phyloP scores from a whole-genome alignment of 2,888 invertebrate species.

The Cheilosia vulpina region DNA sequence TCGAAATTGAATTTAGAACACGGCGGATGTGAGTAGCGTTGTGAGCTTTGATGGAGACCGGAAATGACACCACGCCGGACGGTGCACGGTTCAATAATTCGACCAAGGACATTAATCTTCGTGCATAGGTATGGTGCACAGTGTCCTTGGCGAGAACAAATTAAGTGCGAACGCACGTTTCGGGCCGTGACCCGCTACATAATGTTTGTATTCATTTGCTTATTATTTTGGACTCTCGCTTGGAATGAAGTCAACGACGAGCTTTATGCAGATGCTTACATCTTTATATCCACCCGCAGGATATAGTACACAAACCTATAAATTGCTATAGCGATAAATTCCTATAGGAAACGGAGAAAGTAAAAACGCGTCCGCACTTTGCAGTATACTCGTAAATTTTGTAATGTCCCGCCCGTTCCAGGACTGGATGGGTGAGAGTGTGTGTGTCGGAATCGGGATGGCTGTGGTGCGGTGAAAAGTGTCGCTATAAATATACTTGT shows the following conservation, averaged over 20 bases:
- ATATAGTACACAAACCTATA: conserved; percentile 30
- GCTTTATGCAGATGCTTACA: conserved; percentile 35
- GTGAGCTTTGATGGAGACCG: conserved; percentile 33
- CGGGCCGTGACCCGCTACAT: conserved; percentile 34
- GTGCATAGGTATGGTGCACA: conserved; percentile 13
- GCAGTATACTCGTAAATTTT: conserved; percentile 57
- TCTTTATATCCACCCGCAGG: conserved; percentile 42
- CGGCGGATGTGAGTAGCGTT: neutral
- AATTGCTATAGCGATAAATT: conserved; percentile 65
- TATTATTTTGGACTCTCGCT: conserved; percentile 7
- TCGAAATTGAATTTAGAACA: conserved; percentile 49
- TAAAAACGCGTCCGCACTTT: conserved; percentile 52
- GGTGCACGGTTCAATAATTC: conserved; percentile 19
- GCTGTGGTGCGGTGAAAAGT: conserved; percentile 25
- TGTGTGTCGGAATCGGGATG: conserved; percentile 18
- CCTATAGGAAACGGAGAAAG: conserved; percentile 27
- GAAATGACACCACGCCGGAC: conserved; percentile 45
- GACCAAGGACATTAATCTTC: conserved; percentile 44
- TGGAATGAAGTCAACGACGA: neutral
- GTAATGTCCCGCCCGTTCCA: conserved; percentile 13
- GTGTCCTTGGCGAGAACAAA: conserved; percentile 57
- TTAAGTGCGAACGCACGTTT: conserved; percentile 70
- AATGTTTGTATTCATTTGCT: conserved; percentile 21
- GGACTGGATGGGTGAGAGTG: neutral
- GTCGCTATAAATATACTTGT: conserved; percentile 60